Percentiles rank a stretch among this genome's conserved stretches.
Evolutionary conservation across 1,140 invertebrate species (phyloP).

Genomic region (Leptinotarsa lineolata): DNA sequence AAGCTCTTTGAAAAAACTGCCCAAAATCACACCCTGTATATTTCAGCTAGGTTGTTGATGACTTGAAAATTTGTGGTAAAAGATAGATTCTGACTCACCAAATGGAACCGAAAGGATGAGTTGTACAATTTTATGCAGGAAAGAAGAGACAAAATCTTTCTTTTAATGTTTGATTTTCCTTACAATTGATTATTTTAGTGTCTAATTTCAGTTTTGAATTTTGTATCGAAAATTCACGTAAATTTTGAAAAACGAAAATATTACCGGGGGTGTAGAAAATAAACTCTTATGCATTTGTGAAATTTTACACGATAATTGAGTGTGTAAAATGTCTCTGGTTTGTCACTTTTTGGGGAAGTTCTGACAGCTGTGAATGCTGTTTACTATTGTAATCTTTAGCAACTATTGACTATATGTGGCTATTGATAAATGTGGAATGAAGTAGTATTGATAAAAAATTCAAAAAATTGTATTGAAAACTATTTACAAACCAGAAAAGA

Average conservation of each 20-base stretch:
- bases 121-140: background rate
- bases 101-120: background rate
- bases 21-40: slow-evolving; percentile 36
- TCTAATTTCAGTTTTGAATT: too few species aligned
- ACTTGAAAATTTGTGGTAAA: background rate
- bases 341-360: slow-evolving; percentile 55
- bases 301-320: slow-evolving; percentile 38
- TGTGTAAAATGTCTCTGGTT: slow-evolving; percentile 41
- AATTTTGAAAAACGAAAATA: slow-evolving; percentile 9
- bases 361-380: slow-evolving; percentile 42
- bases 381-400: slow-evolving; percentile 49
- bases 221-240: background rate
- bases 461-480: slow-evolving; percentile 39
- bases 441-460: slow-evolving; percentile 31
- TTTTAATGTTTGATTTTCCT: background rate
- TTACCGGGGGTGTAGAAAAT: slow-evolving; percentile 26
- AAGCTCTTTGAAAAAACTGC: slow-evolving; percentile 35
- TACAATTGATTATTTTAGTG: background rate
- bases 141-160: background rate
- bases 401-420: slow-evolving; percentile 51
- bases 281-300: slow-evolving; percentile 27
- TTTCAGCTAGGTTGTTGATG: slow-evolving; percentile 18
- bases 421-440: slow-evolving; percentile 42
- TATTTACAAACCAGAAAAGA: slow-evolving; percentile 16
- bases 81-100: background rate